Conservation (phyloP, 2,888 invertebrate species). For the Melinopterus prodromus region DNA sequence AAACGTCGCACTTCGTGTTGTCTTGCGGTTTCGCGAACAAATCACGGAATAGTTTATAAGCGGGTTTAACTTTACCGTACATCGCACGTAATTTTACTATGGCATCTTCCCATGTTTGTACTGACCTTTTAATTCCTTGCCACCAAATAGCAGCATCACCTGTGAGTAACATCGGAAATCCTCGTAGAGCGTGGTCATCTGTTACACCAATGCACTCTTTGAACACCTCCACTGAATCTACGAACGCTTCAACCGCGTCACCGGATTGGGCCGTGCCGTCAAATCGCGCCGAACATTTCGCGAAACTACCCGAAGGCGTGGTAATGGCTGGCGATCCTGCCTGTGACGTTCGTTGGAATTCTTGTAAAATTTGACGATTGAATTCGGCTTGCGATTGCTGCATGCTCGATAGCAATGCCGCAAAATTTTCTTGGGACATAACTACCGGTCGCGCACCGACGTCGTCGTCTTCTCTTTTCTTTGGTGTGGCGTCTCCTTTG, state of each 20-base stretch:
- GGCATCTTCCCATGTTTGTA: slow-evolving; percentile 9
- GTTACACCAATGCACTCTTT: background rate
- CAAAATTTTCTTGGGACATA: background rate
- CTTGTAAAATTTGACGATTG: background rate
- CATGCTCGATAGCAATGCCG: background rate
- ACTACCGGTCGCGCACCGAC: background rate
- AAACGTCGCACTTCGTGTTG: background rate
- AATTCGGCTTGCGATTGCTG: background rate
- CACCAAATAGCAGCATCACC: background rate
- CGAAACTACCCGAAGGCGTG: background rate
- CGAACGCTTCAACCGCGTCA: background rate
- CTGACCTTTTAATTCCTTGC: slow-evolving; percentile 14
- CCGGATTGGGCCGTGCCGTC: background rate
- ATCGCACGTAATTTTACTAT: slow-evolving; percentile 8
- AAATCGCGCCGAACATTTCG: background rate
- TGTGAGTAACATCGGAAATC: background rate
- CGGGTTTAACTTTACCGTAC: background rate
- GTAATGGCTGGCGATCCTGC: background rate
- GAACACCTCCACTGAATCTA: background rate
- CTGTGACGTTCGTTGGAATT: background rate
- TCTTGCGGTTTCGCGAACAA: background rate
- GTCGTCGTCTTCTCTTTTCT: background rate
- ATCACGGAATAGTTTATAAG: slow-evolving; percentile 13
- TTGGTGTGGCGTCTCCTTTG: background rate
- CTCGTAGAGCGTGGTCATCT: background rate